Percentiles rank a stretch among this genome's conserved stretches.
Evolutionary conservation across 1,140 invertebrate genomes (phyloP).

Genomic region (Zaprionus davidi): DNA sequence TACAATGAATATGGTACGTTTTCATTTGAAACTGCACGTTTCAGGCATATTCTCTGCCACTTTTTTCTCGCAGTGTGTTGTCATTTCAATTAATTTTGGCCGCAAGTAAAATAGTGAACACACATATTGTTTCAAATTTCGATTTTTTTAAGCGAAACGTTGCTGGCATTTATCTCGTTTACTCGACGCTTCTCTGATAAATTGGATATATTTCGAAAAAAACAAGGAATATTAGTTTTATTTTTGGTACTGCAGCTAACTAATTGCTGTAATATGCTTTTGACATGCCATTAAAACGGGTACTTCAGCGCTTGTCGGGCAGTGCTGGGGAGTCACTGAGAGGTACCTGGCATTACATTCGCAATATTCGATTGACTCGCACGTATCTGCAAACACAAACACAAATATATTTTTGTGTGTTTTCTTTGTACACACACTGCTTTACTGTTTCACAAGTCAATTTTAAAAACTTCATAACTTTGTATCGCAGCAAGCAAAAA

Average conservation of each 20-base stretch:
- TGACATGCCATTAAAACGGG: neutral
- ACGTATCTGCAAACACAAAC: neutral
- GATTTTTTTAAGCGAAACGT: neutral
- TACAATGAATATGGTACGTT: neutral
- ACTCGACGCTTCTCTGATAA: neutral
- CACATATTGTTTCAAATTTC: slow-evolving; percentile 1
- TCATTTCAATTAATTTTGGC: slow-evolving; percentile 5
- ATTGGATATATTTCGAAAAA: neutral
- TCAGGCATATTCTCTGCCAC: neutral
- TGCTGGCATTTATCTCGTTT: no score
- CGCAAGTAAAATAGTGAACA: neutral
- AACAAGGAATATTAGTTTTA: neutral
- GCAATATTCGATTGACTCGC: neutral
- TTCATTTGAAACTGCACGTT: neutral
- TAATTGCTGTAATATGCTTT: slow-evolving; percentile 1
- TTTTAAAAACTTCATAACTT: neutral
- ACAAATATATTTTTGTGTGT: neutral
- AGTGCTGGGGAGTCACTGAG: no score
- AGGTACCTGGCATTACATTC: neutral
- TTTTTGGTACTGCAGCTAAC: neutral
- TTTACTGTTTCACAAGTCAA: neutral
- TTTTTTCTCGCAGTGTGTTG: neutral
- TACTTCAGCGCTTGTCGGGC: neutral
- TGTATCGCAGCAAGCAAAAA: neutral
- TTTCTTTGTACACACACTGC: no score